Conservation (phyloP, 2,888 invertebrate species). For the Campoletis raptor region DNA sequence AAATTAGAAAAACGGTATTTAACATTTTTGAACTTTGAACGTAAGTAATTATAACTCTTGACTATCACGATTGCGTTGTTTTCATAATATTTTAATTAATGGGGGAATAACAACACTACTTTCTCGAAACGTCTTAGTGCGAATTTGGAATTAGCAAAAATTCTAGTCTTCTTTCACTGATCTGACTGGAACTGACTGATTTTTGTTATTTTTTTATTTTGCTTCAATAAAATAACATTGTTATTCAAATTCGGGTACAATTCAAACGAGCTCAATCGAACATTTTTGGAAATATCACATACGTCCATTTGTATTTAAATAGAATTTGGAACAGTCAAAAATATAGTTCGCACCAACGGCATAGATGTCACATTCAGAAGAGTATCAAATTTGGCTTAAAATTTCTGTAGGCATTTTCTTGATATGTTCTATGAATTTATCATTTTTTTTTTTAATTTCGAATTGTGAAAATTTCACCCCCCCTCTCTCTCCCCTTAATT, state of each 20-base stretch:
- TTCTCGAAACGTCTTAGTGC: too few species aligned
- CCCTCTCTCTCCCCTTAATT: too few species aligned
- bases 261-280: background rate
- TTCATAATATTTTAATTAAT: background rate
- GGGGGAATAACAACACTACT: background rate
- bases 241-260: background rate
- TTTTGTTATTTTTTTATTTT: too few species aligned
- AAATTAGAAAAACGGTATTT: background rate
- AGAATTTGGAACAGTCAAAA: background rate
- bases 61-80: background rate
- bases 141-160: too few species aligned
- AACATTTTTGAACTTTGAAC: background rate
- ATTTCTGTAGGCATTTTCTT: background rate
- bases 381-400: background rate
- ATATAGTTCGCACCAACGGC: background rate
- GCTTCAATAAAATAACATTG: too few species aligned
- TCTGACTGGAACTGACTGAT: too few species aligned
- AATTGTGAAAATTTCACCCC: background rate
- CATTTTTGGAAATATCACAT: background rate
- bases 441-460: too few species aligned
- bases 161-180: too few species aligned
- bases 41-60: background rate
- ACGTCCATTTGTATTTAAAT: background rate
- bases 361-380: too few species aligned
- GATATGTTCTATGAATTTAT: too few species aligned